Percentiles rank a stretch among this genome's conserved stretches.
phyloP scores from a whole-genome alignment of 2,888 invertebrate genomes.

The Clivina fossor region DNA sequence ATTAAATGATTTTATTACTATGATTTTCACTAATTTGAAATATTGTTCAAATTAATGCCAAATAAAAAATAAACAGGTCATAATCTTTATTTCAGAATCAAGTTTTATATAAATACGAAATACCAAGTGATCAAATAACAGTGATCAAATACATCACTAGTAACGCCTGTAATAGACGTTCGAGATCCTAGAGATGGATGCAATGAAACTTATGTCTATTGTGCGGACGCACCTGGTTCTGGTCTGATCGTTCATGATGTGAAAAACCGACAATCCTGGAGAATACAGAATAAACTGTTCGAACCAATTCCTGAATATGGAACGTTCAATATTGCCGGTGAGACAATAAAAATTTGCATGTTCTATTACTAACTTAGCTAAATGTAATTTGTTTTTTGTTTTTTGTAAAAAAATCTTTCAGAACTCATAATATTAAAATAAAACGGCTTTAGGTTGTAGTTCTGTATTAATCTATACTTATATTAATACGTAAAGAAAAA shows the following conservation, averaged over 20 bases:
- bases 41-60: too few species aligned
- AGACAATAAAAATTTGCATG: too few species aligned
- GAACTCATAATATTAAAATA: too few species aligned
- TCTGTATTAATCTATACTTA: too few species aligned
- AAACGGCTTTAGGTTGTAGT: too few species aligned
- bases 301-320: constrained; percentile 67
- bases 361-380: too few species aligned
- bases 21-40: too few species aligned
- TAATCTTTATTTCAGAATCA: constrained; percentile 54
- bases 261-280: constrained; percentile 60
- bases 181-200: constrained; percentile 56
- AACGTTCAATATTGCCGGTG: constrained; percentile 63
- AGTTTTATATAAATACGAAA: constrained; percentile 60
- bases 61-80: too few species aligned
- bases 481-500: too few species aligned
- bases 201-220: constrained; percentile 64
- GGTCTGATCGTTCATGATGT: constrained; percentile 67
- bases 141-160: constrained; percentile 60
- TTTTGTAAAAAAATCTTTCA: too few species aligned
- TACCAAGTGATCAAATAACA: constrained; percentile 56
- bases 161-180: constrained; percentile 67
- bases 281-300: constrained; percentile 62
- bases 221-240: constrained; percentile 67
- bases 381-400: too few species aligned
- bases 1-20: too few species aligned